A percentile compares a stretch with the other conserved stretches of the same genome.
Evolutionary conservation across 2,888 invertebrate species (phyloP).

Genomic region (Tryphoninae sp.): DNA sequence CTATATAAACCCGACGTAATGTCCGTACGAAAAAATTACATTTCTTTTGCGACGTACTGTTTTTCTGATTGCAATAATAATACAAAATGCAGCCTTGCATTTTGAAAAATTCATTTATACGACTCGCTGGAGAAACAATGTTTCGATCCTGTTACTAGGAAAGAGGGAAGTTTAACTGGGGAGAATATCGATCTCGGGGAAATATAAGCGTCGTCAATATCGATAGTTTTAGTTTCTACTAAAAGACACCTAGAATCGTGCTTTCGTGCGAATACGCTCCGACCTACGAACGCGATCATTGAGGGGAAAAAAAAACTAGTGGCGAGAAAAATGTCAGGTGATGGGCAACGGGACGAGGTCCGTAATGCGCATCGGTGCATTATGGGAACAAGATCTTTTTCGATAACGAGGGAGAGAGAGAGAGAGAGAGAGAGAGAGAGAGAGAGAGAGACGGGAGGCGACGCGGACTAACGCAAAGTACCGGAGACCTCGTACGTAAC

Average conservation of each 20-base stretch:
- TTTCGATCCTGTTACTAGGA: background rate
- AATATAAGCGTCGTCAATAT: background rate
- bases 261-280: background rate
- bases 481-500: slow-evolving; percentile 17
- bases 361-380: slow-evolving; percentile 11
- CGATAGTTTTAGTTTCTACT: background rate
- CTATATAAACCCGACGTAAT: background rate
- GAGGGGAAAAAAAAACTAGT: background rate
- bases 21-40: too few species aligned
- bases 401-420: slow-evolving; percentile 12
- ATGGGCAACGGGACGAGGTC: background rate
- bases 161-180: background rate
- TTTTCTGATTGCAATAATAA: too few species aligned
- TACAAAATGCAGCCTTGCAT: too few species aligned
- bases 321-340: slow-evolving; percentile 6
- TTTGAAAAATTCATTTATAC: too few species aligned
- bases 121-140: too few species aligned
- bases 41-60: too few species aligned
- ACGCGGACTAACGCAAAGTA: slow-evolving; percentile 39
- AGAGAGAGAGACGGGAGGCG: background rate
- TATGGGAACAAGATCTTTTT: slow-evolving; percentile 24
- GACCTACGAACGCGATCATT: background rate
- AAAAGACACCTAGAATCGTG: background rate
- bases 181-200: background rate
- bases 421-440: background rate